These are phyloP conservation scores for Notothenia rossii DNA, from an alignment of 2,113 vertebrate species.

Conservation along the genomic window DNA sequence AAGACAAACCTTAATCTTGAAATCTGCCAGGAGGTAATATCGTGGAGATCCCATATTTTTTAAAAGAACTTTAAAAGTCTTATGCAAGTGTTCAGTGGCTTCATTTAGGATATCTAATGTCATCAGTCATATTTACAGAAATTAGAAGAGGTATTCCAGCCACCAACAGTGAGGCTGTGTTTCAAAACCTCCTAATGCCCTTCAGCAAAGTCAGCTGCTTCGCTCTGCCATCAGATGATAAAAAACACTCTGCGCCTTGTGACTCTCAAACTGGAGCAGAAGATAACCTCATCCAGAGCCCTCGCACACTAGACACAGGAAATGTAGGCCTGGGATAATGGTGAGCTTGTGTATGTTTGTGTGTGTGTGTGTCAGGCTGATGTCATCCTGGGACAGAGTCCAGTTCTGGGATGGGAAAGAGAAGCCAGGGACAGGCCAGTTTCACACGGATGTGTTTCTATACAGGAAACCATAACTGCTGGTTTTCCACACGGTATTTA, in stretches of 20 bases:
- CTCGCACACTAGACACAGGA: slow-evolving; percentile 62
- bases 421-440: slow-evolving; percentile 54
- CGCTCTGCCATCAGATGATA: slow-evolving; percentile 44
- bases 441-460: slow-evolving; percentile 74
- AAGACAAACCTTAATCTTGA: neutral
- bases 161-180: slow-evolving; percentile 19
- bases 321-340: slow-evolving; percentile 64
- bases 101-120: neutral
- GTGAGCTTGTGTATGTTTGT: slow-evolving; percentile 39
- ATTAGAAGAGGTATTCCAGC: slow-evolving; percentile 10
- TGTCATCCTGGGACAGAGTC: slow-evolving; percentile 75
- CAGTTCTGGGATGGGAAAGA: slow-evolving; percentile 67
- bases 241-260: slow-evolving; percentile 51
- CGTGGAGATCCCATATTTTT: neutral
- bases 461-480: slow-evolving; percentile 72
- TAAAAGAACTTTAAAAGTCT: slow-evolving; percentile 4
- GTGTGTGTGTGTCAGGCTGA: slow-evolving; percentile 62
- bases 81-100: neutral
- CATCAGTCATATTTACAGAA: slow-evolving; percentile 22
- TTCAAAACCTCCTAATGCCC: slow-evolving; percentile 26
- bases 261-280: slow-evolving; percentile 54
- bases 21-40: neutral
- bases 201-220: slow-evolving; percentile 64
- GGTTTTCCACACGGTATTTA: slow-evolving; percentile 70
- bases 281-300: slow-evolving; percentile 53